Percentiles rank a stretch among this genome's conserved stretches.
phyloP scores from a whole-genome alignment of 2,888 invertebrate species.

The Exocentrus adspersus region DNA sequence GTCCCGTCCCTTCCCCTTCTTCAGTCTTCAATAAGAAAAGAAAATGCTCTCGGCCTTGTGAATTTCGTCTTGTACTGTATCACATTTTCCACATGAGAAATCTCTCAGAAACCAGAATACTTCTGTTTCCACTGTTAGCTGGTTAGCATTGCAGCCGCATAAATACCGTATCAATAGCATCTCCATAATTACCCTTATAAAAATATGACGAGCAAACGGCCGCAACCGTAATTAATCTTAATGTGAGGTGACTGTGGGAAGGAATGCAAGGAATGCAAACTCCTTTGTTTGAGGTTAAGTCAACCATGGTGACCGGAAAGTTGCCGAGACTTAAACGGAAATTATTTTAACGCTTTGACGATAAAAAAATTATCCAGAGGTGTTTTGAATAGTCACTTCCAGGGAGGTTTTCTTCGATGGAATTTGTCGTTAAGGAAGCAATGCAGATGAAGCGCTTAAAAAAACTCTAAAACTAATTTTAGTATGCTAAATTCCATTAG shows the following conservation, averaged over 20 bases:
- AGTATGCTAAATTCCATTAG: too few species aligned
- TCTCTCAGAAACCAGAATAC: too few species aligned
- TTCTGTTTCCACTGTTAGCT: too few species aligned
- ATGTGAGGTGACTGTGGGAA: constrained; percentile 47
- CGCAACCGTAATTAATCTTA: constrained; percentile 38
- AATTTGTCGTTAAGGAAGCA: too few species aligned
- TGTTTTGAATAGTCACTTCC: constrained; percentile 16
- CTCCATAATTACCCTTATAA: constrained; percentile 19
- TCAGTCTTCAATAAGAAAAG: too few species aligned
- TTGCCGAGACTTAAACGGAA: constrained; percentile 31
- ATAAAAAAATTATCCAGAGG: constrained; percentile 11
- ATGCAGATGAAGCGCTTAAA: too few species aligned
- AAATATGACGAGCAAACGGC: constrained; percentile 33
- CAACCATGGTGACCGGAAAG: constrained; percentile 49
- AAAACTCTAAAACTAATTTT: too few species aligned
- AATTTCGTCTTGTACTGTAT: too few species aligned
- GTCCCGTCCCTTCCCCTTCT: too few species aligned
- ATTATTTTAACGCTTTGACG: constrained; percentile 34
- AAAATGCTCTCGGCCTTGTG: too few species aligned
- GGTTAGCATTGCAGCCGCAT: background rate
- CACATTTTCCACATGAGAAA: too few species aligned
- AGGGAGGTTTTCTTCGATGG: background rate
- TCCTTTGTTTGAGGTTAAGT: constrained; percentile 48
- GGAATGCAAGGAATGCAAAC: constrained; percentile 50
- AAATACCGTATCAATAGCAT: constrained; percentile 13